Evolutionary conservation across 2,888 invertebrate genomes (phyloP), one percentile per base, ranked within the genome.

Genomic region (Drepana falcataria): DNA sequence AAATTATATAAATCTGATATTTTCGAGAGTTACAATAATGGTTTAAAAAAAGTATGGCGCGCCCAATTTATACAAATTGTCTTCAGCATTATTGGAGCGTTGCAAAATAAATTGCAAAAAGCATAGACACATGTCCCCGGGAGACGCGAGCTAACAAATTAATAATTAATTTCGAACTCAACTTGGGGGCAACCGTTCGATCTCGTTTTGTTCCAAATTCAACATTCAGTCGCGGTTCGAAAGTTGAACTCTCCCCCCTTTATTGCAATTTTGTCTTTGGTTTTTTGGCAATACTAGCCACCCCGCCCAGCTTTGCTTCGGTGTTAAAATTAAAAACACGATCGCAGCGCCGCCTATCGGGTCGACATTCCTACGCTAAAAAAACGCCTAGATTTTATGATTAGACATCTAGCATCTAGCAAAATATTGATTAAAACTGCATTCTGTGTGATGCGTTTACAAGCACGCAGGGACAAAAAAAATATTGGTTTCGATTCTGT

Each of bases 101-200:
- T 74, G 79, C 77, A 77, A 81, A 80, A 75, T 75, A 73, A 78
- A 77, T 76, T 74, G 69, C 75, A 75, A 79, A 77, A 77, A 78
- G 64, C 73, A 77, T 75, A 80, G 82, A 79, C 77, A 78, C 78
- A 77, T 75, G 73, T 75, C 80, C 73, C 71, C 71, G 66, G 71
- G 79, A 79, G 78, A 79, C 71, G 69, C 69, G 74, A 73, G 83
- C 83, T 76, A 81, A 84, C 85, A 87, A 86, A 87, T 87, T 88
- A 88, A 87, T 87, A 79, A 87, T 89, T 87, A 87, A 87, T 89
- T 90, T 87, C 76, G 71, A 76, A 71, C 71, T 72, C 64, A 79
- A 82, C 79, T 80, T 78, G 75, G 81, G 78, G 77, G 75, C 77
- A 77, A 78, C 77, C 71, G 79, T 80, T 77, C 79, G 78, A 81